Percentiles rank a stretch among this genome's conserved stretches.
These are phyloP conservation scores for Ormyrus thymus DNA, from an alignment of 2,888 invertebrate genomes.

Conservation along the genomic window DNA sequence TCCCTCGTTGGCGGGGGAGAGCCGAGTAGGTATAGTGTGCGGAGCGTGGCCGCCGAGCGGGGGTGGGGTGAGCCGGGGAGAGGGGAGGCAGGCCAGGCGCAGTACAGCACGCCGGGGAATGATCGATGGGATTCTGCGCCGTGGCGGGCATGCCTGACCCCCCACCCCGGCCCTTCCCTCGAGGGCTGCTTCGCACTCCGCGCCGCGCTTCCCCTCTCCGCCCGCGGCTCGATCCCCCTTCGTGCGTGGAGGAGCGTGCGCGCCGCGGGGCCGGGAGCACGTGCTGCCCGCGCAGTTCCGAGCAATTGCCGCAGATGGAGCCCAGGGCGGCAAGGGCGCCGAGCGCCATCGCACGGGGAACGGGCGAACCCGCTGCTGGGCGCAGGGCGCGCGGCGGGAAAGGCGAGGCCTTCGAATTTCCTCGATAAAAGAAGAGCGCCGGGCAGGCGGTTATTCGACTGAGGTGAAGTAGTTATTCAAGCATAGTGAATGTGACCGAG, in stretches of 20 bases:
- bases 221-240: slow-evolving; percentile 23
- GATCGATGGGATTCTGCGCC: slow-evolving; percentile 75
- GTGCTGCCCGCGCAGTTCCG: slow-evolving; percentile 64
- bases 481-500: too few species aligned
- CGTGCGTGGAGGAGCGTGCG: slow-evolving; percentile 33
- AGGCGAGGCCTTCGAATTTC: not conserved
- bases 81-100: slow-evolving; percentile 61
- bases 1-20: slow-evolving; percentile 51
- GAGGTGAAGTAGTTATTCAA: too few species aligned
- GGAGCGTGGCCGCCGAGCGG: slow-evolving; percentile 47
- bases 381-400: slow-evolving; percentile 47
- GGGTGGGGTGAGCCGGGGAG: slow-evolving; percentile 65
- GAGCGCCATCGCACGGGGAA: slow-evolving; percentile 62
- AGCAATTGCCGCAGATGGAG: slow-evolving; percentile 65
- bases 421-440: too few species aligned
- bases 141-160: slow-evolving; percentile 69
- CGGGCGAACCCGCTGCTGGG: slow-evolving; percentile 61
- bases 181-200: slow-evolving; percentile 7
- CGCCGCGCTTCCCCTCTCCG: slow-evolving; percentile 17
- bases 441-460: too few species aligned
- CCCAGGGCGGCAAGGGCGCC: slow-evolving; percentile 11
- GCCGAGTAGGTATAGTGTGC: not conserved
- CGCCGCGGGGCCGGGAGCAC: slow-evolving; percentile 61
- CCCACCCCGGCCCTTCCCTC: slow-evolving; percentile 59
- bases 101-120: slow-evolving; percentile 70